phyloP scores from a whole-genome alignment of 2,113 vertebrate species.

The Dasypus novemcinctus region DNA sequence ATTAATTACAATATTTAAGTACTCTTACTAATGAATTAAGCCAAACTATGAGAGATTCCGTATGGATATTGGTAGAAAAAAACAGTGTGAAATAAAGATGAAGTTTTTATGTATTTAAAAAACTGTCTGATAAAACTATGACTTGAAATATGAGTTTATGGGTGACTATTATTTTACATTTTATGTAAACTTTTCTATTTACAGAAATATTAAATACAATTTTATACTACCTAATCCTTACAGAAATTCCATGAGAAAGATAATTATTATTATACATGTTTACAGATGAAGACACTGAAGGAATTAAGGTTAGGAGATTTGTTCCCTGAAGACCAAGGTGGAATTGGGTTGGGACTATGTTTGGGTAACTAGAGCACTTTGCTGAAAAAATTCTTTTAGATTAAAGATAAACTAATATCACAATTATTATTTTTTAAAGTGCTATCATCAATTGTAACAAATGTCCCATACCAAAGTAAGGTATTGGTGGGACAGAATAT shows the following conservation, averaged over 20 bases:
- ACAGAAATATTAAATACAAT: slow-evolving; percentile 35
- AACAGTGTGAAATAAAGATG: not conserved
- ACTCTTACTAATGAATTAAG: slow-evolving; percentile 1
- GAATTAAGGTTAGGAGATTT: not conserved
- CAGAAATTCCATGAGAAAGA: slow-evolving; percentile 21
- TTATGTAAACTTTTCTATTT: slow-evolving; percentile 3
- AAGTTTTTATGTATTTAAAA: slow-evolving; percentile 2
- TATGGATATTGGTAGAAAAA: not conserved
- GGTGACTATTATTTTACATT: slow-evolving; percentile 17
- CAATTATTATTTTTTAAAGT: not conserved
- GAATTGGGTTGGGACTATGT: not conserved
- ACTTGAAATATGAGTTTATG: not conserved
- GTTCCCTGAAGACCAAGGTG: not conserved
- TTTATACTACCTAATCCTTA: slow-evolving; percentile 1
- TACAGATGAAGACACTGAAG: slow-evolving; percentile 15
- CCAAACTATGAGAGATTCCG: not conserved
- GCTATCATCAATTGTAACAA: no score
- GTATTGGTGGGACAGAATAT: no score
- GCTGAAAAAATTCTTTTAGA: not conserved
- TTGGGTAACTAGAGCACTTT: not conserved
- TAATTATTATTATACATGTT: not conserved
- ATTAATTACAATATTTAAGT: not conserved
- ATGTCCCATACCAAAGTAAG: no score
- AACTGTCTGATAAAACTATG: not conserved
- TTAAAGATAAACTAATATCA: not conserved